phyloP scores from a whole-genome alignment of 1,140 invertebrate species.

The Tenebrio molitor region DNA sequence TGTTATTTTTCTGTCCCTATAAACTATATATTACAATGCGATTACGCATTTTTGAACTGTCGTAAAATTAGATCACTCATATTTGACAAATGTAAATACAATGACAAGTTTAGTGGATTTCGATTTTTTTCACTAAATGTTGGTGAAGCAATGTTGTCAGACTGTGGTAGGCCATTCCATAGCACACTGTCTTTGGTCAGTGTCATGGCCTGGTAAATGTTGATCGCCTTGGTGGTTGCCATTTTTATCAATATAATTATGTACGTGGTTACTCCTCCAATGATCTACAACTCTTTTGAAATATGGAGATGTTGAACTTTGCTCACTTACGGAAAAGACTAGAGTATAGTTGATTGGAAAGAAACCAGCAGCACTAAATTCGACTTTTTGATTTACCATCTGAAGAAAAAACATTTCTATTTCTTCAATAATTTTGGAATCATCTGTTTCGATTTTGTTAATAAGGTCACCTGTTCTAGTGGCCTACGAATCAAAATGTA shows the following conservation, averaged over 20 bases:
- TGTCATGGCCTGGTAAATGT: too few relatives aligned
- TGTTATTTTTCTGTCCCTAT: too few relatives aligned
- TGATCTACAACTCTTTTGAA: conserved; percentile 50
- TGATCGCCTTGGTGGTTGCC: too few relatives aligned
- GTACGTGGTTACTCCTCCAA: conserved; percentile 57
- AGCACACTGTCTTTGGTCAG: too few relatives aligned
- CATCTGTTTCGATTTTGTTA: conserved; percentile 48
- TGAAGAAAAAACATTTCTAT: conserved; percentile 55
- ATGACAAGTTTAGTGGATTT: too few relatives aligned
- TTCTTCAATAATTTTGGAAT: conserved; percentile 45
- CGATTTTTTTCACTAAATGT: too few relatives aligned
- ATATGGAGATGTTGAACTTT: neutral
- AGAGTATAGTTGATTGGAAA: conserved; percentile 51
- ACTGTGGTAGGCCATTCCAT: too few relatives aligned
- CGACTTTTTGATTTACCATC: conserved; percentile 49
- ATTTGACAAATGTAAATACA: too few relatives aligned
- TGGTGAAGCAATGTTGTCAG: too few relatives aligned
- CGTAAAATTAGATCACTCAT: too few relatives aligned
- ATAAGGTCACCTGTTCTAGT: conserved; percentile 46
- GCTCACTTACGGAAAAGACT: conserved; percentile 51
- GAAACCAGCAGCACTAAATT: conserved; percentile 52
- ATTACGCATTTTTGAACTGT: too few relatives aligned
- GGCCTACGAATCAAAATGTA: conserved; percentile 37
- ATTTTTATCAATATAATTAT: conserved; percentile 58
- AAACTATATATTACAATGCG: too few relatives aligned